Evolutionary conservation across 2,888 invertebrate species (phyloP), one percentile per base, ranked within the genome.

Genomic region (Drosophila demipolita): DNA sequence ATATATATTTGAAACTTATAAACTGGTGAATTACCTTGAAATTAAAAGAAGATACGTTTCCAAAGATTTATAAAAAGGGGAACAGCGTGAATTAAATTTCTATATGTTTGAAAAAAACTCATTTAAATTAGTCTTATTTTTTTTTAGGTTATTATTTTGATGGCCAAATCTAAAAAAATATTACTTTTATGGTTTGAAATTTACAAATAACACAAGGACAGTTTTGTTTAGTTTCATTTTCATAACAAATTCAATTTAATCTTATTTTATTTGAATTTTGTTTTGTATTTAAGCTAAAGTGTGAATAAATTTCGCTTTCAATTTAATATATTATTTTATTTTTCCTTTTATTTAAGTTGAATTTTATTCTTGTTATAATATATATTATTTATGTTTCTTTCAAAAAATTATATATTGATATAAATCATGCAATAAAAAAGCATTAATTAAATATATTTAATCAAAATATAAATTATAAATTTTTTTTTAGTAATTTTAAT

Each of bases 231-330:
- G 83, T 88, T 92, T 90, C 92, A 92, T 92, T 92, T 92, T 93
- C 92, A 92, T 92, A 93, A 92, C 92, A 92, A 92, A 92, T 92
- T 92, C 93, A 92, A 92, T 92, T 91, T 92, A 92, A 93, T 92
- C 91, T 92, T 86, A 91, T 92, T 92, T 92, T 91, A 91, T 91
- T 91, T 91, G 82, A 91, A 82, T 90, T 85, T 90, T 86, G 79
- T 89, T 90, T 20, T 87, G 80, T 87, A 75, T 23, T 93, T 93
- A 92, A 92, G 92, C 93, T 92, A 93, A 92, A 92, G 92, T 92
- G 93, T 92, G 93, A 92, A 92, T 92, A 92, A 92, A 92, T 92
- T 92, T 92, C 92, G 93, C 93, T 91, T 93, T 92, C 90, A 88
- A 90, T 83, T 84, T 90, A 83, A 84, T 84, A 74, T 83, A 76